Evolutionary conservation across 2,888 invertebrate genomes (phyloP).

Genomic region (Osedax frankpressi): DNA sequence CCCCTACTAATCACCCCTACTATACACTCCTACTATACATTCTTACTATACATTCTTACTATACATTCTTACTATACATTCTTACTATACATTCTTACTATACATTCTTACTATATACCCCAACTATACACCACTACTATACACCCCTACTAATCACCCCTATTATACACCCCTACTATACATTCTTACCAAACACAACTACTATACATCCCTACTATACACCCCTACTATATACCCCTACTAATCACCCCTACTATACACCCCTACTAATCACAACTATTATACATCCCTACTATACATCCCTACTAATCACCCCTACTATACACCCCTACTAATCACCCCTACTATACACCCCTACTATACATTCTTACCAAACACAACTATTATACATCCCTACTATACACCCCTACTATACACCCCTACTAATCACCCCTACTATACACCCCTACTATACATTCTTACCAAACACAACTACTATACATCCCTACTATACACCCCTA

Average conservation of each 20-base stretch:
- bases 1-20: neutral
- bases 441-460: neutral
- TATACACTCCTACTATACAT: neutral
- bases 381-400: no score
- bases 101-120: neutral
- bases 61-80: neutral
- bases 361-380: neutral
- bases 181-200: neutral
- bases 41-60: neutral
- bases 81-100: no score
- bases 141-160: neutral
- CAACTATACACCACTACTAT: neutral
- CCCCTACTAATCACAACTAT: neutral
- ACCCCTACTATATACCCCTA: neutral
- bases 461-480: neutral
- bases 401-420: neutral
- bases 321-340: neutral
- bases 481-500: neutral
- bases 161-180: neutral
- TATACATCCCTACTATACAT: neutral
- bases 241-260: neutral
- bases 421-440: neutral
- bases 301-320: neutral
- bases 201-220: neutral
- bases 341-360: neutral